A percentile compares a stretch with the other conserved stretches of the same genome.
Evolutionary conservation across 2,113 vertebrate genomes (phyloP).

Genomic region (Camarhynchus parvulus): DNA sequence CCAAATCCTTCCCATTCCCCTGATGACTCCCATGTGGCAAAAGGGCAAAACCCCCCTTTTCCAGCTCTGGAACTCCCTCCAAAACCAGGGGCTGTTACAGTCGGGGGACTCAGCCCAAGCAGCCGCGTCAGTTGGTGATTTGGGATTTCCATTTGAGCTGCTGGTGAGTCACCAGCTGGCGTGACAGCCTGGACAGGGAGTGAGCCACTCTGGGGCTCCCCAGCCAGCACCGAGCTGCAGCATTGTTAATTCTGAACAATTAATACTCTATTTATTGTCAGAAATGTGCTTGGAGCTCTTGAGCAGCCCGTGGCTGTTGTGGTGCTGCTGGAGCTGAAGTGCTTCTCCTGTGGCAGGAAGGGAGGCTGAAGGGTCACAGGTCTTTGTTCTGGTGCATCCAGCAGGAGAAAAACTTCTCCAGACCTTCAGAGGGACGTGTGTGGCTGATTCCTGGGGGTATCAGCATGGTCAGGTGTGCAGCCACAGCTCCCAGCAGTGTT

Average conservation of each 20-base stretch:
- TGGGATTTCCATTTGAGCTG: constrained; percentile 23
- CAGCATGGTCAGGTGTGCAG: fast-evolving
- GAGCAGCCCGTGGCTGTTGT: fast-evolving
- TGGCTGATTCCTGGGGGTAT: not conserved
- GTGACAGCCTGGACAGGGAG: not conserved
- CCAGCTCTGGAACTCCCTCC: not conserved
- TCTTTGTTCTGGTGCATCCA: not conserved
- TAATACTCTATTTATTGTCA: not conserved
- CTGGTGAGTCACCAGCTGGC: constrained; percentile 42
- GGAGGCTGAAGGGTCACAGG: not conserved
- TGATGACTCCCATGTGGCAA: fast-evolving
- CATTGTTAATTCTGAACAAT: not conserved
- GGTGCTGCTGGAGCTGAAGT: not conserved
- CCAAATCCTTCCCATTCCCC: not conserved
- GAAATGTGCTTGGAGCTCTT: not conserved
- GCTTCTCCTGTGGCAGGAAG: fast-evolving
- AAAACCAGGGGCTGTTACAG: not conserved
- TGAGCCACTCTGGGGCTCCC: not conserved
- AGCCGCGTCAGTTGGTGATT: not conserved
- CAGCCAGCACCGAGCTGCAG: not conserved
- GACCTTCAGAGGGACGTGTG: fast-evolving
- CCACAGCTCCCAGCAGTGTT: fast-evolving
- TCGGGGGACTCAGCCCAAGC: not conserved
- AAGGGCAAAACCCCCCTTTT: not conserved
- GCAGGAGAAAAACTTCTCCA: not conserved